Evolutionary conservation across 2,797 vertebrate genomes (phyloP).

Genomic region (Gobio occitaniae): DNA sequence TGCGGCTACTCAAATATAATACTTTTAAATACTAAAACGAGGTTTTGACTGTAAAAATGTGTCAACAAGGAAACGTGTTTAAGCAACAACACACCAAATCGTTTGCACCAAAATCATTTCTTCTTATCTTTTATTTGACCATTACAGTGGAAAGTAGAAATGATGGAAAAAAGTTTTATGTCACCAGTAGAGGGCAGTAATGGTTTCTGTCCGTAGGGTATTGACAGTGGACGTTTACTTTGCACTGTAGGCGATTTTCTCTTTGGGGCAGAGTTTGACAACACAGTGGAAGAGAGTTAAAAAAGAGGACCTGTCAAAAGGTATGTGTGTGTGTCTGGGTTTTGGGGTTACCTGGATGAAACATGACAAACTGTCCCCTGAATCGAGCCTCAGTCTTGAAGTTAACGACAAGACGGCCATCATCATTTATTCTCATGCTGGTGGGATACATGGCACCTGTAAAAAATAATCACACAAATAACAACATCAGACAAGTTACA

Average conservation of each 20-base stretch:
- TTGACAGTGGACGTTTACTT: background rate
- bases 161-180: too few species aligned
- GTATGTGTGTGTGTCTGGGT: background rate
- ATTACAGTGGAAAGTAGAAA: background rate
- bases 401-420: constrained; percentile 83
- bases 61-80: background rate
- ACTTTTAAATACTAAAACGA: background rate
- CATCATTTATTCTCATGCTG: constrained; percentile 84
- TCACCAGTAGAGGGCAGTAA: constrained; percentile 20
- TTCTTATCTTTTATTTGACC: too few species aligned
- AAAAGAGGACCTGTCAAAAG: constrained; percentile 26
- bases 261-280: background rate
- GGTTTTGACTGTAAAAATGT: background rate
- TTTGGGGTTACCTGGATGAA: constrained; percentile 79
- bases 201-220: background rate
- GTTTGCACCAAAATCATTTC: background rate
- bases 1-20: background rate
- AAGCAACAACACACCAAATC: too few species aligned
- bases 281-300: background rate
- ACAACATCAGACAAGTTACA: background rate
- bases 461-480: constrained; percentile 16
- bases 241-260: background rate
- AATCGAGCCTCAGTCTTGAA: constrained; percentile 84
- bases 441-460: constrained; percentile 86
- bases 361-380: constrained; percentile 85